Base-by-base conservation (phyloP, 1,140 invertebrate species). In the Lycorma delicatula region DNA sequence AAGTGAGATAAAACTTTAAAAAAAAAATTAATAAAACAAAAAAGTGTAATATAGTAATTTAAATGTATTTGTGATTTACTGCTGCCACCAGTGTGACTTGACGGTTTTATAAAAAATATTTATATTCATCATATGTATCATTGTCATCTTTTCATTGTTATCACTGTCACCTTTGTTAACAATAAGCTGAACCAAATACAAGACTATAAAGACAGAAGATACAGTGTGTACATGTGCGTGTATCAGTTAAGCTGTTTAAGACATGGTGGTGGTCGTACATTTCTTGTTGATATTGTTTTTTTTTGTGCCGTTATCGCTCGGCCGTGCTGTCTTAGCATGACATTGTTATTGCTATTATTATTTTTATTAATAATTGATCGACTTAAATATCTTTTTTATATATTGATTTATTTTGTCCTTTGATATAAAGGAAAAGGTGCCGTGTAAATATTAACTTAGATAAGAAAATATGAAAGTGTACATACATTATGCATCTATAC, bases 371-470 rank as follows among this genome's bases (percentile, higher is more conserved):
- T n/a, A 36, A 16, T 44, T 12, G 12, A n/a, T 18, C 18, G 36
- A 38, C 36, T 26, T 31, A 54, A 53, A 53, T 34, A 9, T 29
- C 36, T 31, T 36, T 53, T 54, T 44, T 44, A 44, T 54, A 54
- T 23, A 54, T 54, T 13, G 23, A 44, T 41, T 54, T 54, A 54
- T 54, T 54, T 53, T 44, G 34, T 44, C 44, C 52, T 44, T 54
- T 54, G 41, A n/a, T 3, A 9, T 49, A 36, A 26, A 50, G 25
- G 31, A 51, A 51, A 57, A 57, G 56, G 56, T 57, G 56, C 56
- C 56, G 56, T 56, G 55, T 56, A 56, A 28, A 56, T 56, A 56
- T 22, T n/a, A n/a, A n/a, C n/a, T n/a, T n/a, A n/a, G n/a, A n/a
- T n/a, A n/a, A n/a, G n/a, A n/a, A n/a, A n/a, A n/a, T n/a, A n/a